A percentile compares a stretch with the other conserved stretches of the same genome.
phyloP scores from a whole-genome alignment of 2,113 vertebrate species.

The Nansenia antarctica region DNA sequence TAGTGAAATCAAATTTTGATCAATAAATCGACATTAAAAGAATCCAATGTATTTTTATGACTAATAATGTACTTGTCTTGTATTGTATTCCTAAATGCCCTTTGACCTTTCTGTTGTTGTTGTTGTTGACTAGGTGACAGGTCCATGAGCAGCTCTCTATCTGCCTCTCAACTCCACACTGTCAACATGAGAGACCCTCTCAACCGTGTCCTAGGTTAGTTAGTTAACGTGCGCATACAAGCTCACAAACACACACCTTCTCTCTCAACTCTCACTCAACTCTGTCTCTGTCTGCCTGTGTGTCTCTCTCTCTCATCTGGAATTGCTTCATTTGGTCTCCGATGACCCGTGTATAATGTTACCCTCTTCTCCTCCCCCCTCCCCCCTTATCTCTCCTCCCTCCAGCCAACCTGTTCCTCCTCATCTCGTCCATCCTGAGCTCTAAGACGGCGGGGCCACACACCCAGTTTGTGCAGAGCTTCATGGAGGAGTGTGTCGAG shows the following conservation, averaged over 20 bases:
- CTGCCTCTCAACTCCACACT: slow-evolving; percentile 94
- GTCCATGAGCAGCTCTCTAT: slow-evolving; percentile 94
- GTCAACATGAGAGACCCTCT: slow-evolving; percentile 96
- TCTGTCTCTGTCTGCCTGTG: no score
- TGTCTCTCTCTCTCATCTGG: no score
- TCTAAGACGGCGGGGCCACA: slow-evolving; percentile 91
- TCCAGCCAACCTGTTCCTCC: slow-evolving; percentile 94
- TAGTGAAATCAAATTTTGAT: no score
- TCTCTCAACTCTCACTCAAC: no score
- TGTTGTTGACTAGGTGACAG: slow-evolving; percentile 75
- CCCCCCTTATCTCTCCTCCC: neutral
- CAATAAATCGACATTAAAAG: no score
- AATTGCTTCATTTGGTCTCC: no score
- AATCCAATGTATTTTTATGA: no score
- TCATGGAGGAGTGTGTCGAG: slow-evolving; percentile 96
- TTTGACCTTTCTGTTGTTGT: slow-evolving; percentile 2
- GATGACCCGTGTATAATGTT: neutral
- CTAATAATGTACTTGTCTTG: no score
- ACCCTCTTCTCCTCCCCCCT: neutral
- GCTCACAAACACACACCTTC: neutral
- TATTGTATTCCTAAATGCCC: no score
- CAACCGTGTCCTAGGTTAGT: slow-evolving; percentile 92
- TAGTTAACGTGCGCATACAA: neutral
- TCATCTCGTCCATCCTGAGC: slow-evolving; percentile 91
- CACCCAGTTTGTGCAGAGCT: slow-evolving; percentile 98